Base-by-base conservation (phyloP, 1,140 invertebrate genomes). In the Hermatobates lingyangjiaoensis region DNA sequence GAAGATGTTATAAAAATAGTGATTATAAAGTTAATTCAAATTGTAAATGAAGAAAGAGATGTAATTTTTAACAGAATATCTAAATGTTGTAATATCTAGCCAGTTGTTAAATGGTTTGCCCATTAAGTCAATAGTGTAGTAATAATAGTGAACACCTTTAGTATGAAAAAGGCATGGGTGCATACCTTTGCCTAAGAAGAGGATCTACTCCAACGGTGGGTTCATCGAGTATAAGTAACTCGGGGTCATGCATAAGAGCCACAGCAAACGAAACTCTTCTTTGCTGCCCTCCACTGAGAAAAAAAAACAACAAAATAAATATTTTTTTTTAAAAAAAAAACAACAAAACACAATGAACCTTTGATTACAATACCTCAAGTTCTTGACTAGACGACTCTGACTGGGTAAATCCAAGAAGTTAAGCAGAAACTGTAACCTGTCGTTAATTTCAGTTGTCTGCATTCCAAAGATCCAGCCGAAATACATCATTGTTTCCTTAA, bases 201-300 rank as follows among this genome's bases (percentile, higher is more conserved):
- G 92, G 93, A 68, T 96, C 92, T 0, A 96, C 88, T 30, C 93
- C 92, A 5, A 93, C 90, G 1, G 90, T 94, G 0, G 91, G 90
- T 62, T 95, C 91, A 61, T 96, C 91, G 42, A 95, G 68, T 60
- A 96, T 92, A 21, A 96, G 67, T 0, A 94, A 70, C 66, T 92
- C 85, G 0, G 90, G 89, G 54, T 90, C 81, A 38, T 92, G 84
- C 21, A 95, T 67, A 15, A 94, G 68, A 0, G 89, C 85, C 0
- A 85, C 80, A 0, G 88, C 86, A 47, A 96, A 75, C 5, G 87
- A 92, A 12, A 91, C 83, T 55, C 90, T 70, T 51, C 90, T 70
- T 61, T 90, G 83, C 65, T 94, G 89, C 14, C 91, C 90, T 38
- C 91, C 91, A 58, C 73, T 75, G 53, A 14, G 50, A 59, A 54